Evolutionary conservation across 2,888 invertebrate species (phyloP), one percentile per base, ranked within the genome.

Genomic region (Crioceris asparagi): DNA sequence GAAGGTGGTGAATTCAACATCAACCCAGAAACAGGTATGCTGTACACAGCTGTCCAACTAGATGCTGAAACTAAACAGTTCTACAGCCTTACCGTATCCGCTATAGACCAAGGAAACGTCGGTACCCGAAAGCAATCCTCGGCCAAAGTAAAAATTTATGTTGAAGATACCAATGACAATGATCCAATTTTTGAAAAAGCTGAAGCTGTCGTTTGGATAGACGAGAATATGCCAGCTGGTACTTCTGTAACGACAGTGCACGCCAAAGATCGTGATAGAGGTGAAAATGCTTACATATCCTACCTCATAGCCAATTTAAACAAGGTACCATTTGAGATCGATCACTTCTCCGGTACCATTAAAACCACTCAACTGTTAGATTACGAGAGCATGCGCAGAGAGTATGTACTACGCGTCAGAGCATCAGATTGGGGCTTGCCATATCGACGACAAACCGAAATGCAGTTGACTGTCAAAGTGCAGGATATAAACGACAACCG

Each of bases 361-460:
- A 77, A 77, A 51, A 88, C 90, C 1, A 83, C 83, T 2, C 77
- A 80, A 42, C 66, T 85, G 3, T 69, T 94, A 32, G 93, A 94
- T 65, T 94, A 82, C 62, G 94, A 94, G 63, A 85, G 85, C 41
- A 88, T 87, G 84, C 72, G 83, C 36, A 71, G 90, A 19, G 78
- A 80, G 50, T 93, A 90, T 61, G 68, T 79, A 17, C 66, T 96
- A 30, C 74, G 81, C 32, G 75, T 97, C 18, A 72, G 94, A 21
- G 94, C 94, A 1, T 87, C 91, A 7, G 97, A 97, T 66, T 93
- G 94, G 92, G 96, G 92, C 2, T 62, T 83, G 35, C 96, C 96
- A 0, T 92, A 85, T 62, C 73, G 93, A 3, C 72, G 94, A 17
- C 92, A 93, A 64, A 84, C 90, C 0, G 92, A 94, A 66, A 82